Evolutionary conservation across 2,797 vertebrate species (phyloP).

Genomic region (Pangasius krempfi): DNA sequence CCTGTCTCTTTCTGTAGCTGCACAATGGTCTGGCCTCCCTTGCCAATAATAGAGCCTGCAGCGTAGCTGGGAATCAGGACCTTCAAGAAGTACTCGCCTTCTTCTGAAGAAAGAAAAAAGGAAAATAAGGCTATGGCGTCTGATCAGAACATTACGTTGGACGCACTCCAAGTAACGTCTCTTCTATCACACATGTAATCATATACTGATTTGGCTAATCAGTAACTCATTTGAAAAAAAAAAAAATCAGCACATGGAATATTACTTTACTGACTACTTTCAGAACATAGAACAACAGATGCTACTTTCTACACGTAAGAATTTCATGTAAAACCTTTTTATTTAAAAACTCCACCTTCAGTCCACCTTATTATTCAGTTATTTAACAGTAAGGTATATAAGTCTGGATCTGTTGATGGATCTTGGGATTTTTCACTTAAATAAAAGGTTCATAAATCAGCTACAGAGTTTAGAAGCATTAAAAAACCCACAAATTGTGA

Average conservation of each 20-base stretch:
- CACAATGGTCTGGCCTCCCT: constrained; percentile 95
- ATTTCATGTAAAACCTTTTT: background rate
- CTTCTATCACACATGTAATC: background rate
- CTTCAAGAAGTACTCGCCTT: constrained; percentile 95
- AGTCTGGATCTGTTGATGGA: no score
- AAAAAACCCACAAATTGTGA: background rate
- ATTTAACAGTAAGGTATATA: background rate
- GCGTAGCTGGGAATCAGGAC: constrained; percentile 96
- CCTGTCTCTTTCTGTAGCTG: constrained; percentile 95
- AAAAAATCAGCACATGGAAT: background rate
- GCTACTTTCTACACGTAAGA: background rate
- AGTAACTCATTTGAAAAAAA: background rate
- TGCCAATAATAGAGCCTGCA: constrained; percentile 94
- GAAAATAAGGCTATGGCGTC: background rate
- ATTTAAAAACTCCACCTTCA: background rate
- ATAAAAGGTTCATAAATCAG: background rate
- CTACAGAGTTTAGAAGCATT: background rate
- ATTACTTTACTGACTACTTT: background rate
- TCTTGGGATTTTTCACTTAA: background rate
- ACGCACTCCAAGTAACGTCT: background rate
- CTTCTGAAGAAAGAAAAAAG: constrained; percentile 66
- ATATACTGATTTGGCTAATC: background rate
- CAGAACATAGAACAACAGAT: background rate
- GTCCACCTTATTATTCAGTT: background rate
- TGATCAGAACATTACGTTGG: background rate